phyloP scores from a whole-genome alignment of 2,113 vertebrate species.

The Alethe castanea region DNA sequence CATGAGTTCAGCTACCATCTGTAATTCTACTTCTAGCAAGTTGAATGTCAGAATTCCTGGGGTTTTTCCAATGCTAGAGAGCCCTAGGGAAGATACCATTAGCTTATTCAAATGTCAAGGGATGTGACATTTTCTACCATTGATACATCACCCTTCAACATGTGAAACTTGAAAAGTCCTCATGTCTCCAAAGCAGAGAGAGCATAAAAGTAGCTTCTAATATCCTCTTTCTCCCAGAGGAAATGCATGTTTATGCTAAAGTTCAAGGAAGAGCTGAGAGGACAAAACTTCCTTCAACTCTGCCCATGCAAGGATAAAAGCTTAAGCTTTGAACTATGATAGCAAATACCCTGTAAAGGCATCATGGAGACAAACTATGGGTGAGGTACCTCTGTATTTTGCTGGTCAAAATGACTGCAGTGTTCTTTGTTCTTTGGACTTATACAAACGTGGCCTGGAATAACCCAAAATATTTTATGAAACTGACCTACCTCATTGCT shows the following conservation, averaged over 20 bases:
- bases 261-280: not conserved
- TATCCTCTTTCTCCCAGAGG: not conserved
- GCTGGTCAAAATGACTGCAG: not conserved
- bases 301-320: not conserved
- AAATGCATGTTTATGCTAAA: not conserved
- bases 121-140: constrained; percentile 21
- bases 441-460: not conserved
- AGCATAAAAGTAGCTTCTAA: not conserved
- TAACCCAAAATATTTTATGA: not conserved
- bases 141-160: constrained; percentile 44
- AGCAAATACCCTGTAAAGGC: not conserved
- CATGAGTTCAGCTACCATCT: constrained; percentile 44
- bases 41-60: constrained; percentile 63
- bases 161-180: constrained; percentile 21
- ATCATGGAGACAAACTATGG: not conserved
- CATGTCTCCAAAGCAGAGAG: constrained; percentile 24
- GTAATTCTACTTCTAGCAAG: constrained; percentile 19
- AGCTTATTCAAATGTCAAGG: constrained; percentile 22
- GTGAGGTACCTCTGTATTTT: not conserved
- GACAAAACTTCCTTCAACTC: not conserved
- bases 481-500: not conserved
- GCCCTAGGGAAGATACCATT: constrained; percentile 20
- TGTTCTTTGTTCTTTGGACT: not conserved
- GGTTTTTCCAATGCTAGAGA: constrained; percentile 2
- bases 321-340: not conserved